A percentile compares a stretch with the other conserved stretches of the same genome.
Conservation (phyloP, 2,888 invertebrate species). For the Aradus depressus region DNA sequence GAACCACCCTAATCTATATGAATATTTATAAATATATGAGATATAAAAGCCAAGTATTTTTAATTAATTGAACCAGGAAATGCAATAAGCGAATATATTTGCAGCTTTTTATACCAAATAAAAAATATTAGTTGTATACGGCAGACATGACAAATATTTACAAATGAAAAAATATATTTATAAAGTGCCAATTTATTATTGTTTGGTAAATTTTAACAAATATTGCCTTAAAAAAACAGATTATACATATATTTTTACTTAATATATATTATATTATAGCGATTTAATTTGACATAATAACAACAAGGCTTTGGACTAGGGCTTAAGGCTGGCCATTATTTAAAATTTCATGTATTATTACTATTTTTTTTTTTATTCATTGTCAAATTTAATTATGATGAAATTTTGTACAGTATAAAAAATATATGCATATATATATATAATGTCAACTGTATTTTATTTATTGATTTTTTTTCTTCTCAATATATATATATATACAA, state of each 20-base stretch:
- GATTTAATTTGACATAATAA: constrained; percentile 16
- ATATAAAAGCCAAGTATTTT: no score
- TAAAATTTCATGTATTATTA: constrained; percentile 5
- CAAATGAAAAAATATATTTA: constrained; percentile 26
- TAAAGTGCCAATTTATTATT: constrained; percentile 25
- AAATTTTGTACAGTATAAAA: constrained; percentile 15
- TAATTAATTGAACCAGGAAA: no score
- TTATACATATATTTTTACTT: not conserved
- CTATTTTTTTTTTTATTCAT: not conserved
- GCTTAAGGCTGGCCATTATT: constrained; percentile 16
- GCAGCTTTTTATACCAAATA: no score
- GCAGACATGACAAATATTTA: constrained; percentile 18
- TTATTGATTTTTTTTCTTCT: no score
- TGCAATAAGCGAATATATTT: no score
- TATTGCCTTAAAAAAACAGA: not conserved
- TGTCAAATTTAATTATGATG: not conserved
- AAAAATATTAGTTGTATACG: no score
- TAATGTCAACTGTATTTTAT: constrained; percentile 9
- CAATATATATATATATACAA: no score
- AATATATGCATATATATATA: no score
- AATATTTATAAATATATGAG: no score
- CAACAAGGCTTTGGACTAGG: constrained; percentile 18
- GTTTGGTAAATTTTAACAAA: not conserved
- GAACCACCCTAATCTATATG: no score
- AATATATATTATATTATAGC: constrained; percentile 6